Evolutionary conservation across 2,113 vertebrate genomes (phyloP), one percentile per base, ranked within the genome.

Genomic region (Cichladusa arquata): DNA sequence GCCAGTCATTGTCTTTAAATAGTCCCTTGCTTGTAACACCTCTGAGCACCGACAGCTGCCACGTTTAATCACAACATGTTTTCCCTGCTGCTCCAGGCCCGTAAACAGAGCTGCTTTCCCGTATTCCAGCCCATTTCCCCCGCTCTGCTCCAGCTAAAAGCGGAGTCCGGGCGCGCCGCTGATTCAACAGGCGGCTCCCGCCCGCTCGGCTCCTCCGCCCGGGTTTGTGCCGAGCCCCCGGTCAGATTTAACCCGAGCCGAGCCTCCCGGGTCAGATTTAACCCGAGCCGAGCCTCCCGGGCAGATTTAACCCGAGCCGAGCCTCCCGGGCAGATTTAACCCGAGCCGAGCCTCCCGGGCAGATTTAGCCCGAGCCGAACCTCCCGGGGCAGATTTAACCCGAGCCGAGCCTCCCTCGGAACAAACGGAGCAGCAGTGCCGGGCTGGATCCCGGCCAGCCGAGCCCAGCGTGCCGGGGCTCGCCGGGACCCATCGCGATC

Each of bases 1-100:
- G 88, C 92, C 88, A 91, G 92, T 86, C 88, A 88, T 88, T 95
- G 92, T 81, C 94, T 95, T 90, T 95, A 95, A 96, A 96, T 96
- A 95, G 81, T n/a, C 60, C 67, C 36, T 13, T 8, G 45, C 82
- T 96, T 56, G 94, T 97, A 95, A 86, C 93, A 95, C 94, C 92
- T 95, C 86, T 7, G 86, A 88, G 82, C 83, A 31, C 13, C 81
- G 79, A 57, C 92, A 96, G 87, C 93, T 95, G 94, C 56, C 95
- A 8, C 12, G 25, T 71, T 77, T 69, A 65, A 91, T 81, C 76
- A 20, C 72, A 56, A 17, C 88, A 8, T 33, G 86, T 48, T 81
- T 86, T 48, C 34, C 6, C 92, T 53, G 88, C 64, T 23, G 34
- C 28, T 73, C 1, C 19, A 12, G 56, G 58, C 72, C 90, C 44